Conservation (phyloP, 2,113 vertebrate species). For the Natator depressus region DNA sequence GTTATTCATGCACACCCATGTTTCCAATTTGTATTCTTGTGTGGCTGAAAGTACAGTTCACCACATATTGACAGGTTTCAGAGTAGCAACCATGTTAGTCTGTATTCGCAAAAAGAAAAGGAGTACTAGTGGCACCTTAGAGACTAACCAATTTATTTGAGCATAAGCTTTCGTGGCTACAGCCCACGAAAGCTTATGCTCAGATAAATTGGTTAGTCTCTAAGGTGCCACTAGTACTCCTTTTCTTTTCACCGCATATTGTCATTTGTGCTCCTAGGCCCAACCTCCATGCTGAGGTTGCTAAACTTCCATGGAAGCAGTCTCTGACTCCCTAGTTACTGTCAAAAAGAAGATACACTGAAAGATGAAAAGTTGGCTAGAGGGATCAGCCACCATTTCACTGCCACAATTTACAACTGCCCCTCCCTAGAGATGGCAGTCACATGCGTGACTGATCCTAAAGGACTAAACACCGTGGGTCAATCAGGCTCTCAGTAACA, state of each 20-base stretch:
- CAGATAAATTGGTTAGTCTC: too few species aligned
- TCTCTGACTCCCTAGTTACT: not conserved
- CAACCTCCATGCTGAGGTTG: not conserved
- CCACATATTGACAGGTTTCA: too few species aligned
- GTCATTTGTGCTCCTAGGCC: not conserved
- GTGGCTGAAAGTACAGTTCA: not conserved
- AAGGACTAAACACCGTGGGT: not conserved
- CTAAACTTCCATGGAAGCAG: not conserved
- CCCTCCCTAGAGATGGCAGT: not conserved
- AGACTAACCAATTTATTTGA: too few species aligned
- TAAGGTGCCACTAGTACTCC: too few species aligned
- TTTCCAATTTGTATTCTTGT: not conserved
- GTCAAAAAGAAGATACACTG: not conserved
- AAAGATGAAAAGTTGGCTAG: not conserved
- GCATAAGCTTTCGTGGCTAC: too few species aligned
- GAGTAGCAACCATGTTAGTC: too few species aligned
- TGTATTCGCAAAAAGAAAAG: too few species aligned
- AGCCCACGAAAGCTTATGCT: too few species aligned
- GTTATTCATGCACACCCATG: not conserved
- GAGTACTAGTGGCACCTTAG: too few species aligned
- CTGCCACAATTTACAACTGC: not conserved
- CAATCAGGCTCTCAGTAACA: not conserved
- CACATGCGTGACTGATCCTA: not conserved
- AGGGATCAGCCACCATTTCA: not conserved
- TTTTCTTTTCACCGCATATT: too few species aligned